Evolutionary conservation across 1,140 invertebrate species (phyloP), one percentile per base, ranked within the genome.

Genomic region (Pectinophora gossypiella): DNA sequence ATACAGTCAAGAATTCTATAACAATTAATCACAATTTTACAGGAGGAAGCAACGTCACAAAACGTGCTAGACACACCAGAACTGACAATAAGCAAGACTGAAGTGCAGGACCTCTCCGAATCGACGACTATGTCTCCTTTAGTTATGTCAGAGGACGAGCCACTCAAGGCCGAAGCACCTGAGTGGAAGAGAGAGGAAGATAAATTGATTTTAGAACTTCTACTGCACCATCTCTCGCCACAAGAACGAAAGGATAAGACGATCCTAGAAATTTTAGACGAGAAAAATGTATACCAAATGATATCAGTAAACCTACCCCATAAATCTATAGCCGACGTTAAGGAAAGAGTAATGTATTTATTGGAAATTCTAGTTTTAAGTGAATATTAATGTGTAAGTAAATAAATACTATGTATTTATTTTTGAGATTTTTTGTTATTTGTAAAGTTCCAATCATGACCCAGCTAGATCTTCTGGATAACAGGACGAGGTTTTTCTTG

Each of bases 111-210:
- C 10, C 15, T 49, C 20, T 38, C 36, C 9, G 50, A 60, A 3
- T 46, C 54, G 0, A 53, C 55, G 6, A 49, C 5, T 27, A 5
- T 36, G 45, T 57, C 61, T 15, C 57, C 63, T 54, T 22, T 48
- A 16, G 43, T 69, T 4, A 60, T 69, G 22, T 66, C 65, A 2
- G 73, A 76, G 9, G 68, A 72, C 0, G 67, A 74, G 12, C 22
- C 52, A 15, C 36, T 77, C 1, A 38, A 5, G 13, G n/a, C 35
- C n/a, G n/a, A 38, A 38, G 35, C 38, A 0, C 23, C 51, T 0
- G 78, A 83, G 13, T 85, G 82, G 82, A 74, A 61, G n/a, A 63
- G 77, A 48, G 73, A 83, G 0, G 82, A 85, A 60, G 82, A 85
- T 42, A 85, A 80, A 63, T 27, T 69, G 3, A 72, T 85, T 18